Percentiles rank a stretch among this genome's conserved stretches.
These are phyloP conservation scores for Limnephilus lunatus DNA, from an alignment of 2,888 invertebrate species.

Conservation along the genomic window DNA sequence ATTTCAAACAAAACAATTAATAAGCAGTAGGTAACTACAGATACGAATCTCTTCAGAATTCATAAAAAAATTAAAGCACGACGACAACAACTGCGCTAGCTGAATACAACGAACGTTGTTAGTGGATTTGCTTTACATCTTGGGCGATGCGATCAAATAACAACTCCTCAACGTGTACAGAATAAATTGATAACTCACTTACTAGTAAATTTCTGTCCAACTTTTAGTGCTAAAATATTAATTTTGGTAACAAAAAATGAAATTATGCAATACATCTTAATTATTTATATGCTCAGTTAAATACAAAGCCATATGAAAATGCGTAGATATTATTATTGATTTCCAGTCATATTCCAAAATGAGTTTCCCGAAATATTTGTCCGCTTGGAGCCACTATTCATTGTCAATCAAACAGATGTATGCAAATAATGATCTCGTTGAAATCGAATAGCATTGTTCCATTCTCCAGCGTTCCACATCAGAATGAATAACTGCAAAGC, in stretches of 20 bases:
- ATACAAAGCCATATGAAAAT: neutral
- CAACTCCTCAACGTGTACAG: too few relatives aligned
- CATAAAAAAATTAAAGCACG: too few relatives aligned
- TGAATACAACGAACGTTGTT: too few relatives aligned
- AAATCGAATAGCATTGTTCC: neutral
- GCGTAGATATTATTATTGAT: neutral
- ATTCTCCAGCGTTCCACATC: neutral
- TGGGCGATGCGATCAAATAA: neutral
- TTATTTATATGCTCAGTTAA: neutral
- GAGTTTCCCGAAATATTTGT: neutral
- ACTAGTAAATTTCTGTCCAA: neutral
- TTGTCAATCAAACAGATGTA: neutral
- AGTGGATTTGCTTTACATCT: neutral
- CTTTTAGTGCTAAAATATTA: neutral
- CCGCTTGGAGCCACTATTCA: neutral
- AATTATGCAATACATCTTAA: neutral
- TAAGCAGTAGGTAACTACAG: too few relatives aligned
- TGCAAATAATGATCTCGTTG: neutral
- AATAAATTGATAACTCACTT: neutral
- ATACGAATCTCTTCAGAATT: too few relatives aligned
- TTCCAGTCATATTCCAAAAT: neutral
- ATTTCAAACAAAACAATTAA: too few relatives aligned
- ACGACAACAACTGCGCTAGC: too few relatives aligned
- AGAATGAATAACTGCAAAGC: neutral
- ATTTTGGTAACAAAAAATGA: neutral